Conservation (phyloP, 1,140 invertebrate species). For the Schlechtendalia chinensis region DNA sequence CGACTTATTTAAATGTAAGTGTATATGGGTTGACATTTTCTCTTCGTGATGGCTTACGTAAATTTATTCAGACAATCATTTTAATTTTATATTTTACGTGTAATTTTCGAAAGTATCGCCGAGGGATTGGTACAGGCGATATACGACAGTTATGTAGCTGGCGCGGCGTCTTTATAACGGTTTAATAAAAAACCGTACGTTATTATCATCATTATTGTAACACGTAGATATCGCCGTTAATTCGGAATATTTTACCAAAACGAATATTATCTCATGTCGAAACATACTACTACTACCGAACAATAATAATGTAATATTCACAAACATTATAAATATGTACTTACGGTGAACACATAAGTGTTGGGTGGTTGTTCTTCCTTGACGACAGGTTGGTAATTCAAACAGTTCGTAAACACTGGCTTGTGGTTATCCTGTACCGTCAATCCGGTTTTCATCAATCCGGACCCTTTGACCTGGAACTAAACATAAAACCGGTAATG, state of each 20-base stretch:
- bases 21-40: too few relatives aligned
- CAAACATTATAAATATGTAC: not conserved
- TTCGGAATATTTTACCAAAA: too few relatives aligned
- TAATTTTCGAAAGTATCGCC: not conserved
- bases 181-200: too few relatives aligned
- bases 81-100: not conserved
- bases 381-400: slow-evolving; percentile 66
- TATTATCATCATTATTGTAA: too few relatives aligned
- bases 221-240: too few relatives aligned
- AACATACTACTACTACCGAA: too few relatives aligned
- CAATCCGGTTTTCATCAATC: slow-evolving; percentile 16
- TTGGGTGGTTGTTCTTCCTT: slow-evolving; percentile 66
- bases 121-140: not conserved
- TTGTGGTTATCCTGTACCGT: slow-evolving; percentile 66
- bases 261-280: too few relatives aligned
- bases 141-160: too few relatives aligned
- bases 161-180: too few relatives aligned
- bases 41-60: not conserved
- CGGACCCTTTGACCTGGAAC: not conserved
- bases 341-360: slow-evolving; percentile 66
- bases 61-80: not conserved
- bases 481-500: not conserved
- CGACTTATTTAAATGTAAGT: not conserved
- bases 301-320: too few relatives aligned
- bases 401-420: slow-evolving; percentile 72